Evolutionary conservation across 2,797 vertebrate species (phyloP), one percentile per base, ranked within the genome.

Genomic region (Scleropages formosus): DNA sequence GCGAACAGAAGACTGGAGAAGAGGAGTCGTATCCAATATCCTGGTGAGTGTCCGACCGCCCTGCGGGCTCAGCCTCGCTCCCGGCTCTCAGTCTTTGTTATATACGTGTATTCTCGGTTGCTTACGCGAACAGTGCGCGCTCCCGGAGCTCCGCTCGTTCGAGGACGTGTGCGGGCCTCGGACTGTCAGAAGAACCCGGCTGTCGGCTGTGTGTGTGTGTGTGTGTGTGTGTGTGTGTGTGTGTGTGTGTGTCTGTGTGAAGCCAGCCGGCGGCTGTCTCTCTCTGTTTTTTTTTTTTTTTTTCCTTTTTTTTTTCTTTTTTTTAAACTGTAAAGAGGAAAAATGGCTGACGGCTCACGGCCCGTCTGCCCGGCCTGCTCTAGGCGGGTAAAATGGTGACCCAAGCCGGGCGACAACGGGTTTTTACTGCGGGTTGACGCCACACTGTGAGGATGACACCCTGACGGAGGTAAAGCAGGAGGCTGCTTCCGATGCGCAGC

Each of bases 11-110:
- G 85, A 88, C 88, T 91, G 90, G 89, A 90, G 79, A 88, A 87
- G 85, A 88, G 88, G 91, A 90, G 89, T 90, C 89, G 84, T 87
- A 89, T 92, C 90, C 89, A 87, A 91, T 93, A n/a, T 93, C 88
- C 89, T 91, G 93, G 92, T 94, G 87, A 93, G 93, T 93, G 89
- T 82, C 86, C 68, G 27, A 62, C 89, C 89, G 80, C 53, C 64
- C 85, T 2, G 39, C 31, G 6, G 73, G 84, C 82, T 80, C 82
- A 84, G 85, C 86, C 88, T 88, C 66, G 68, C 74, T 64, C 70
- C 65, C 51, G 62, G 65, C 65, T 24, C n/a, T 64, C 62, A n/a
- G 61, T 24, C 58, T 69, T 78, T 69, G 64, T 47, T 70, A 72
- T 44, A 27, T 59, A 61, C 58, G 46, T 66, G n/a, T 8, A n/a